phyloP scores from a whole-genome alignment of 2,888 invertebrate species.

The Harmothoe impar region DNA sequence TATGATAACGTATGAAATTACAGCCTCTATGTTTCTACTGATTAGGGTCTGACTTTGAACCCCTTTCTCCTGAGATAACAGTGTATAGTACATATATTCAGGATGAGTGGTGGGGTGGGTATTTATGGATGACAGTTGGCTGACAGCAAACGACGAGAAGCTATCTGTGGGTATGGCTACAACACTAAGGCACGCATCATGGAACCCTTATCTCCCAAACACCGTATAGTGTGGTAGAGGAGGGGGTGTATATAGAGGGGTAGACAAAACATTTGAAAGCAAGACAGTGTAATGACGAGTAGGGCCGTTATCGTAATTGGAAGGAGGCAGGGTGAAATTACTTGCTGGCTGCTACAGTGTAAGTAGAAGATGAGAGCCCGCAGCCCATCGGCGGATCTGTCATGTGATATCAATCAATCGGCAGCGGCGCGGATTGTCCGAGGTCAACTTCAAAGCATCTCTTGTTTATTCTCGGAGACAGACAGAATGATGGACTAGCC shows the following conservation, averaged over 20 bases:
- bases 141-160: no score
- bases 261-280: slow-evolving; percentile 27
- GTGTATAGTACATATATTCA: no score
- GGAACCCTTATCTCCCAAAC: neutral
- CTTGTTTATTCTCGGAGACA: slow-evolving; percentile 36
- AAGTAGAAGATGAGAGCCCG: slow-evolving; percentile 38
- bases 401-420: slow-evolving; percentile 51
- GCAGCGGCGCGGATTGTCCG: neutral
- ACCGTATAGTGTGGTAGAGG: neutral
- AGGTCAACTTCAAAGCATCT: slow-evolving; percentile 37
- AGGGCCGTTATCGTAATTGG: neutral
- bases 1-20: no score
- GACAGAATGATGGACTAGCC: slow-evolving; percentile 46
- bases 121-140: no score
- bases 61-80: no score
- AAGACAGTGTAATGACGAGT: neutral
- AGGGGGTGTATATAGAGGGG: no score
- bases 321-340: slow-evolving; percentile 8
- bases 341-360: neutral
- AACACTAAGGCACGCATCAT: neutral
- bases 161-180: neutral
- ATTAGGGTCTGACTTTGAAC: no score
- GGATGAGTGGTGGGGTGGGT: no score
- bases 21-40: no score
- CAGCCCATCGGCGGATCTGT: slow-evolving; percentile 18